Conservation (phyloP, 2,888 invertebrate species). For the Folsomia manolachei region DNA sequence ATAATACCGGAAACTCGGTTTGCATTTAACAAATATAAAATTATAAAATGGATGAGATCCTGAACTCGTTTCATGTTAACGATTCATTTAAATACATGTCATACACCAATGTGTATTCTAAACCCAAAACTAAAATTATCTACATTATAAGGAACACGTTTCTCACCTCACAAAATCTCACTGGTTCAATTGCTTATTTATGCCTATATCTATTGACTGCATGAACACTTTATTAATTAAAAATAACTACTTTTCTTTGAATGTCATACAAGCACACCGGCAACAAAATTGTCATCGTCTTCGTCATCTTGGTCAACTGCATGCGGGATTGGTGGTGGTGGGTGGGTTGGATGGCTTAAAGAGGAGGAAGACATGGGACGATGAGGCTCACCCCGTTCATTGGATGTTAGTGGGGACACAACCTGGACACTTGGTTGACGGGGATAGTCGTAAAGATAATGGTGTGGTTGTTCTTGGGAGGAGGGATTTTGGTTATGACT, state of each 20-base stretch:
- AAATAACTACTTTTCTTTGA: conserved; percentile 14
- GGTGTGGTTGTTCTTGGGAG: not conserved
- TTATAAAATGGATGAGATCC: not conserved
- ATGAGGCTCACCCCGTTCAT: not conserved
- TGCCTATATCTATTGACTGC: not conserved
- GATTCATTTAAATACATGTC: not conserved
- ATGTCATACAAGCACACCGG: conserved; percentile 21
- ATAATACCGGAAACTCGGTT: not conserved
- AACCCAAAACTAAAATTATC: not conserved
- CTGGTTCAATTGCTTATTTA: not conserved
- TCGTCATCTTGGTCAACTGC: not conserved
- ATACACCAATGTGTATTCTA: not conserved
- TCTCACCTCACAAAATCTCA: not conserved
- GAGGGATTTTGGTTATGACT: not conserved
- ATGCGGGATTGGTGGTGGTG: not conserved
- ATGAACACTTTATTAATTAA: conserved; percentile 1
- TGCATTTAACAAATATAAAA: not conserved
- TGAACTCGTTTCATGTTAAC: not conserved
- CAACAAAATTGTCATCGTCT: not conserved
- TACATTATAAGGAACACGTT: conserved; percentile 4
- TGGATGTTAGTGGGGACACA: not conserved
- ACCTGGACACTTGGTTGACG: conserved; percentile 14
- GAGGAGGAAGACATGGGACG: not conserved
- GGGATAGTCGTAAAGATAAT: conserved; percentile 14
- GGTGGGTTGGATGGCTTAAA: not conserved